These are phyloP conservation scores for Tupaia tana DNA, from an alignment of 2,113 vertebrate species.

Conservation along the genomic window DNA sequence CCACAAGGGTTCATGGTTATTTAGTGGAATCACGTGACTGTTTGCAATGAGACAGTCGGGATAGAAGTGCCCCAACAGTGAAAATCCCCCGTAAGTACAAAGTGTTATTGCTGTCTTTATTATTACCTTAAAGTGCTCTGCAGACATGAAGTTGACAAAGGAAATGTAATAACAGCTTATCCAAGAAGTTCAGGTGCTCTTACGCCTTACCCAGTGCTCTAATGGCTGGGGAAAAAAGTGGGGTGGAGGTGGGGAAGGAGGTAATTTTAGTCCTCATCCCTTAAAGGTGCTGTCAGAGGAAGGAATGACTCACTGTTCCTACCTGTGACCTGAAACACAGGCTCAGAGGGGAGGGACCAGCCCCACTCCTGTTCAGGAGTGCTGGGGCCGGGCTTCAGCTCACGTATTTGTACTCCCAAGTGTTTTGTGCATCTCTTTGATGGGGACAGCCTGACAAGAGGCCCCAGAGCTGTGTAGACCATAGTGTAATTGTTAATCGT, in stretches of 20 bases:
- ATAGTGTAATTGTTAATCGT: background rate
- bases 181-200: background rate
- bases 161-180: conserved; percentile 26
- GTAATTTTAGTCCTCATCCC: background rate
- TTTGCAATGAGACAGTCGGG: background rate
- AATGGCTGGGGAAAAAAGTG: background rate
- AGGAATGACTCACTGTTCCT: background rate
- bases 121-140: background rate
- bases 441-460: background rate
- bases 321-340: background rate
- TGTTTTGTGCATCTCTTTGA: background rate
- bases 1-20: background rate
- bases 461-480: background rate
- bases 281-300: background rate
- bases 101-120: background rate
- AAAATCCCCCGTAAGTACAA: background rate
- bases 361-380: background rate
- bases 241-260: background rate
- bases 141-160: background rate
- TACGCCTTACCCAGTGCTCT: background rate
- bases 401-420: background rate
- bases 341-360: background rate
- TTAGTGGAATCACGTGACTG: background rate
- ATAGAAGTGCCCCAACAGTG: background rate
- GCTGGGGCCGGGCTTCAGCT: background rate